Evolutionary conservation across 2,888 invertebrate genomes (phyloP).

Genomic region (Cheilosia scutellata): DNA sequence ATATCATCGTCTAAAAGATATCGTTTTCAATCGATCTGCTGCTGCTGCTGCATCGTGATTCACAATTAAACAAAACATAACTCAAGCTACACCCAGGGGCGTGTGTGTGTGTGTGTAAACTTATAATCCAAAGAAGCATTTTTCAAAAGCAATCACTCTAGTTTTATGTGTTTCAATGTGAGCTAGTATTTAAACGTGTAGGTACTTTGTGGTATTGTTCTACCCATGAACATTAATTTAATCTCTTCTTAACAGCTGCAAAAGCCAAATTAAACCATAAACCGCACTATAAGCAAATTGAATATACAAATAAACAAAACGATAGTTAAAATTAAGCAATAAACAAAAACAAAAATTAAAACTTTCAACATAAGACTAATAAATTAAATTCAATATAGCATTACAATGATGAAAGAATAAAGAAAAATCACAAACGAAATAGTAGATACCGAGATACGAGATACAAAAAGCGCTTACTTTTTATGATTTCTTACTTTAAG

Average conservation of each 20-base stretch:
- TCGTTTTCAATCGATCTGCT: slow-evolving; percentile 36
- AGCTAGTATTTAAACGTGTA: no score
- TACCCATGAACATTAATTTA: not conserved
- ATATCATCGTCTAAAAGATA: slow-evolving; percentile 30
- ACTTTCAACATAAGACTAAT: slow-evolving; percentile 31
- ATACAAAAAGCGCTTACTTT: slow-evolving; percentile 54
- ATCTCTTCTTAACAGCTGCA: slow-evolving; percentile 8
- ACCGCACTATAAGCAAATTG: slow-evolving; percentile 58
- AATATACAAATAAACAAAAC: slow-evolving; percentile 31
- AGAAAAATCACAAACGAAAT: slow-evolving; percentile 32
- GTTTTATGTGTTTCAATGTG: slow-evolving; percentile 22
- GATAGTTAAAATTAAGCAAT: slow-evolving; percentile 31
- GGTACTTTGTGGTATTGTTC: not conserved
- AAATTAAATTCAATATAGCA: slow-evolving; percentile 24
- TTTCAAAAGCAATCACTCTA: slow-evolving; percentile 42
- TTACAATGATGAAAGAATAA: slow-evolving; percentile 30
- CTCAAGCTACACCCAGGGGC: slow-evolving; percentile 38
- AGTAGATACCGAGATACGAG: slow-evolving; percentile 24
- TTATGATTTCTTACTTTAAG: slow-evolving; percentile 74
- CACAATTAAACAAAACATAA: slow-evolving; percentile 25
- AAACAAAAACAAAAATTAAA: slow-evolving; percentile 24
- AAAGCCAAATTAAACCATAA: slow-evolving; percentile 52
- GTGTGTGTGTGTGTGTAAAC: not conserved
- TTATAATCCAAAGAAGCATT: slow-evolving; percentile 59
- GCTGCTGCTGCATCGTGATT: slow-evolving; percentile 34